These are phyloP conservation scores for Eriocheir sinensis DNA, from an alignment of 1,140 invertebrate genomes.

Conservation along the genomic window DNA sequence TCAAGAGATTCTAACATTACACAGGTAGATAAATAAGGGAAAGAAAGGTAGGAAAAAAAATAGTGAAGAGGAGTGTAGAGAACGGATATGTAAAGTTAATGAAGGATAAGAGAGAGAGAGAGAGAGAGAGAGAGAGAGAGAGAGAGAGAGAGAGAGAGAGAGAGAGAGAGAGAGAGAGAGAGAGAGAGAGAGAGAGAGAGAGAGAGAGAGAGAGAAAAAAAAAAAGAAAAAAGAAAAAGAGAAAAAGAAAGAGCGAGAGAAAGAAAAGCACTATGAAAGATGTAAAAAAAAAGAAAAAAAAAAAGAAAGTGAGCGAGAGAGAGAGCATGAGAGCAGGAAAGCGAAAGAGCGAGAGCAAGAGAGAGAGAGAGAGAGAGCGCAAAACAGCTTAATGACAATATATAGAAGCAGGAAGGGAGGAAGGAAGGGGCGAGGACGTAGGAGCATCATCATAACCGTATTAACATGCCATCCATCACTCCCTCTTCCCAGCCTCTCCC, in stretches of 20 bases:
- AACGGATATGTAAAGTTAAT: too few species aligned
- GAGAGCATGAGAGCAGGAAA: neutral
- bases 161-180: neutral
- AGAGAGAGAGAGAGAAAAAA: neutral
- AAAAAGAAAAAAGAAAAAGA: neutral
- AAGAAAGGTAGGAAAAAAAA: too few species aligned
- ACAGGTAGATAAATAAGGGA: too few species aligned
- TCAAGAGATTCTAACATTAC: too few species aligned
- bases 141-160: neutral
- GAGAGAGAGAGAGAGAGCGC: neutral
- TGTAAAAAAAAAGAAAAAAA: neutral
- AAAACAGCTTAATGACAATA: too few species aligned
- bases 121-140: neutral
- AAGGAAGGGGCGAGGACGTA: neutral
- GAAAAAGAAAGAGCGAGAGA: neutral
- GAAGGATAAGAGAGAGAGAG: neutral
- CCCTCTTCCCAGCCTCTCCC: too few species aligned
- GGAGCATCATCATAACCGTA: slow-evolving; percentile 50
- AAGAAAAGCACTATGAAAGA: neutral
- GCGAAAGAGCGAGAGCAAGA: neutral
- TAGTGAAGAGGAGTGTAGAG: too few species aligned
- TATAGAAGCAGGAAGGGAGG: neutral
- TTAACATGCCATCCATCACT: slow-evolving; percentile 58
- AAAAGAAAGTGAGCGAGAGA: neutral
- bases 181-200: neutral